Percentiles rank a stretch among this genome's conserved stretches.
Conservation (phyloP, 2,888 invertebrate species). For the Girardia tigrina region DNA sequence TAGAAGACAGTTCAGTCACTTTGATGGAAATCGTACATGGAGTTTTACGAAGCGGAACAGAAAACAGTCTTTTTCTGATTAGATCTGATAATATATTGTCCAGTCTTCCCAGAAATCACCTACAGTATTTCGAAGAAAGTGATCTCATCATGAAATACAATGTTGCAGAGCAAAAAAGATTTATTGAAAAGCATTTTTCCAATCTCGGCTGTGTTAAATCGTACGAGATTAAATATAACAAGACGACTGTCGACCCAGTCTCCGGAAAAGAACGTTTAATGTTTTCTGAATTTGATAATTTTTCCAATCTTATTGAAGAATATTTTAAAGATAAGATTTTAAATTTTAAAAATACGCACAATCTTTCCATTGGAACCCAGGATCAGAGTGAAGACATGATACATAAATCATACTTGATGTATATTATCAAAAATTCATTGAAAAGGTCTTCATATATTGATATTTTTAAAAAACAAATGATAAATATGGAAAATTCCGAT, state of each 20-base stretch:
- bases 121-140: conserved; percentile 36
- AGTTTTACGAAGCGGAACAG: conserved; percentile 39
- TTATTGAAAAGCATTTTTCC: conserved; percentile 11
- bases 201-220: neutral
- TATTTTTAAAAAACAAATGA: neutral
- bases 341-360: neutral
- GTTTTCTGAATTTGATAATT: conserved; percentile 15
- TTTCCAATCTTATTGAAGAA: neutral
- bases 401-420: neutral
- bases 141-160: conserved; percentile 27
- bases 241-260: neutral
- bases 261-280: conserved; percentile 16
- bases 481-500: neutral
- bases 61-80: conserved; percentile 40
- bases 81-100: conserved; percentile 38
- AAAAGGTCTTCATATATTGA: neutral
- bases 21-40: conserved; percentile 42
- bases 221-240: neutral
- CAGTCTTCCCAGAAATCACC: conserved; percentile 36
- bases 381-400: conserved; percentile 23
- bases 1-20: conserved; percentile 40
- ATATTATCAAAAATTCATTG: neutral
- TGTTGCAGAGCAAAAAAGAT: conserved; percentile 29
- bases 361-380: neutral
- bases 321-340: neutral